Evolutionary conservation across 2,888 invertebrate species (phyloP).

Genomic region (Melanotus villosus): DNA sequence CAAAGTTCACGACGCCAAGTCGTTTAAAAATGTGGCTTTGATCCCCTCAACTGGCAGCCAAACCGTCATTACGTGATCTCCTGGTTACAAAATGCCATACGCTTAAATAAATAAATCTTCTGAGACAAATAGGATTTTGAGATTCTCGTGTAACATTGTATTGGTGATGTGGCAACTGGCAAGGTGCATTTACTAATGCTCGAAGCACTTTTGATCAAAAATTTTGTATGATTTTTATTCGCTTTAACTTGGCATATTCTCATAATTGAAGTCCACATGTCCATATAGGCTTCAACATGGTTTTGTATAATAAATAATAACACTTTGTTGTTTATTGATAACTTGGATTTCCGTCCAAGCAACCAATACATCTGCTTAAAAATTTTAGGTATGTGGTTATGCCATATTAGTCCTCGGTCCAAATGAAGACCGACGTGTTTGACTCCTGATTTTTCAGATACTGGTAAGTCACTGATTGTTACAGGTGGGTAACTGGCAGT

Average conservation of each 20-base stretch:
- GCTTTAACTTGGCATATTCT: background rate
- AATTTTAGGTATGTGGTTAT: background rate
- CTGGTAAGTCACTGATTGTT: background rate
- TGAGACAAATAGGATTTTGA: background rate
- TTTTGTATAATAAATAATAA: too few species aligned
- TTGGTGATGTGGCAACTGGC: slow-evolving; percentile 8
- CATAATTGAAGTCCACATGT: too few species aligned
- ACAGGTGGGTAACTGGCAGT: background rate
- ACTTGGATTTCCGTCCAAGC: background rate
- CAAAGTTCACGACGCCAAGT: too few species aligned
- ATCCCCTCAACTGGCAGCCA: too few species aligned
- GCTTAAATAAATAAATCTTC: background rate
- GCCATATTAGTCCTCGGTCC: background rate
- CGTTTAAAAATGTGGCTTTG: too few species aligned
- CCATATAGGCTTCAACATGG: too few species aligned
- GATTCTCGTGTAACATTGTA: slow-evolving; percentile 1
- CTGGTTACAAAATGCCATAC: too few species aligned
- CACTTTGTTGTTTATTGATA: too few species aligned
- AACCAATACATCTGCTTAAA: background rate
- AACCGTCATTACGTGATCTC: too few species aligned
- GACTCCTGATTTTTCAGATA: background rate
- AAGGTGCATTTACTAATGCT: background rate
- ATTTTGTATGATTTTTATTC: background rate
- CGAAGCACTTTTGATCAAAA: background rate
- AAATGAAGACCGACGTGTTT: background rate